Conservation (phyloP, 2,888 invertebrate genomes). For the Drosophila picticornis region DNA sequence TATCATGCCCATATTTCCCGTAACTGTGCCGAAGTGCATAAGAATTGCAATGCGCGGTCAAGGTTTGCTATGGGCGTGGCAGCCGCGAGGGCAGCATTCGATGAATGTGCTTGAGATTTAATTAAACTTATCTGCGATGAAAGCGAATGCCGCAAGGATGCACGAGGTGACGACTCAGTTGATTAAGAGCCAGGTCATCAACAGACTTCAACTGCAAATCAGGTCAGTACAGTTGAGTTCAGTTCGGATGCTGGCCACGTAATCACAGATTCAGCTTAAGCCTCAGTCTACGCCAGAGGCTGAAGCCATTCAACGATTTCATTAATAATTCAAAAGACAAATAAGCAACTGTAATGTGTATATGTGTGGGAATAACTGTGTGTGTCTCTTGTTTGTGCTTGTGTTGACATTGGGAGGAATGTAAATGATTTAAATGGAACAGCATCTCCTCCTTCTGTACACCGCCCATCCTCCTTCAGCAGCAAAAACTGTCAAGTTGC, state of each 20-base stretch:
- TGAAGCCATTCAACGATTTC: constrained; percentile 68
- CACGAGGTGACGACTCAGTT: constrained; percentile 36
- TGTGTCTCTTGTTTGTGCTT: constrained; percentile 28
- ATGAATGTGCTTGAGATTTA: constrained; percentile 57
- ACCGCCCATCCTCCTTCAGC: background rate
- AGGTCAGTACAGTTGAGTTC: background rate
- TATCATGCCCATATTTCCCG: constrained; percentile 11
- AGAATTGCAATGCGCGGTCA: constrained; percentile 49
- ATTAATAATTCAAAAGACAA: constrained; percentile 85
- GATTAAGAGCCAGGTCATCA: constrained; percentile 58
- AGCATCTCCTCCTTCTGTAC: constrained; percentile 28
- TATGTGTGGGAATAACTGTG: constrained; percentile 17
- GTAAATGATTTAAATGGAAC: constrained; percentile 74
- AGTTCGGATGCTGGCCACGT: constrained; percentile 13
- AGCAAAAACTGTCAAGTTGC: constrained; percentile 10
- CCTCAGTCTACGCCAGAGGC: constrained; percentile 2
- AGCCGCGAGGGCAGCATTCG: background rate
- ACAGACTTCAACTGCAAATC: constrained; percentile 22
- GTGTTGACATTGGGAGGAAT: constrained; percentile 54
- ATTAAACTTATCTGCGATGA: constrained; percentile 68
- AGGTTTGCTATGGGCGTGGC: constrained; percentile 30
- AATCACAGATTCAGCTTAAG: background rate
- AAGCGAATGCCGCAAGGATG: constrained; percentile 14
- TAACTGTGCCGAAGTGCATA: constrained; percentile 45
- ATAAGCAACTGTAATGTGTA: constrained; percentile 63